Evolutionary conservation across 2,797 vertebrate species (phyloP), one percentile per base, ranked within the genome.

Genomic region (Amblyopsis hoosieri): DNA sequence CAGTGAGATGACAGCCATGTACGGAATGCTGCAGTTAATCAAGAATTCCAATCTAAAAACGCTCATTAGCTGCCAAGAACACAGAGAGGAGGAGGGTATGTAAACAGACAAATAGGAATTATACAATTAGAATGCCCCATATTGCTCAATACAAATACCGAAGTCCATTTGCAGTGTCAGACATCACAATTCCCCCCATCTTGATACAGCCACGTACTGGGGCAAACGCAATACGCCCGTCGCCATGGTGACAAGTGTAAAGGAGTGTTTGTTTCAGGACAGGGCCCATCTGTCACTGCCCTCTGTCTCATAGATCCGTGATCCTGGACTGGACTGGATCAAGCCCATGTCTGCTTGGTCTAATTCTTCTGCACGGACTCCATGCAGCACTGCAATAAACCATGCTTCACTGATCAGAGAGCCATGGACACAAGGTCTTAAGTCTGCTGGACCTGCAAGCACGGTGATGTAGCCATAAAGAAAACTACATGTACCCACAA

Each of bases 291-390:
- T 88, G 86, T 82, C 75, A 65, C 63, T 71, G 67, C 62, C 67
- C 67, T 76, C 70, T 0, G 42, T 86, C 81, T 81, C 76, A 78
- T 76, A 78, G 85, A 82, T 82, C 66, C 69, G 31, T 66, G 52
- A 66, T 60, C 65, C 33, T 49, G 64, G 69, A 72, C 17, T 12
- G 78, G 71, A 77, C 75, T 68, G 76, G 68, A 19, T 67, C 55
- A 57, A 75, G 76, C 58, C 42, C 89, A 83, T 90, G 84, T 90
- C 86, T 89, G 85, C 81, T 86, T 82, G 88, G 84, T 90, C 71
- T 68, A 81, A 84, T 84, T 85, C 82, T 78, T 80, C 83, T 80
- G 81, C 81, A 72, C 75, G 82, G 69, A 74, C 76, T 78, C 86
- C 83, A 37, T 37, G 33, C 33, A 89, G 74, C 64, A 59, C 71